phyloP scores from a whole-genome alignment of 2,797 vertebrate species.

The Tragelaphus oryx region DNA sequence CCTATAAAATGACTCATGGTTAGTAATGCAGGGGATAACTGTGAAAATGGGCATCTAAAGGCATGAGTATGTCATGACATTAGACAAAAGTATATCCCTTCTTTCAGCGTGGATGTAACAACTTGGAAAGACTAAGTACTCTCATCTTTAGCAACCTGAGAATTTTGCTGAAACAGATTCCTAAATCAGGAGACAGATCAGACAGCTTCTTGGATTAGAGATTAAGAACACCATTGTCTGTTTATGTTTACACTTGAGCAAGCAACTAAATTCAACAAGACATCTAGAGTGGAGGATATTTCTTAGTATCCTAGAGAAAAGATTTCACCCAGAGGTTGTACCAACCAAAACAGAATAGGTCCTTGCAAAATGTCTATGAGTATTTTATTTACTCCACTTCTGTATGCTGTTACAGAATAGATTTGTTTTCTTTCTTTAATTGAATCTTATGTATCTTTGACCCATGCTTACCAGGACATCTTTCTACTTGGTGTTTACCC shows the following conservation, averaged over 20 bases:
- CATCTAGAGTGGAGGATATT: conserved; percentile 1
- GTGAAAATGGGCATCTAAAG: conserved; percentile 30
- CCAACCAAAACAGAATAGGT: conserved; percentile 29
- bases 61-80: not conserved
- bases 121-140: conserved; percentile 21
- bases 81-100: not conserved
- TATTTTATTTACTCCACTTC: conserved; percentile 56
- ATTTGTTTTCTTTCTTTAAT: conserved; percentile 34
- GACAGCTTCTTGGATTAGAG: conserved; percentile 21
- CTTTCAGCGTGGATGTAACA: conserved; percentile 12
- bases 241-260: conserved; percentile 28
- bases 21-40: not conserved
- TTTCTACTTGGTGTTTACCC: conserved; percentile 37
- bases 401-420: conserved; percentile 11
- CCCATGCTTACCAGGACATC: conserved; percentile 23
- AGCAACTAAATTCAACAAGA: conserved; percentile 35
- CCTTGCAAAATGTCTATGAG: conserved; percentile 19
- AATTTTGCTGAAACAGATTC: conserved; percentile 26
- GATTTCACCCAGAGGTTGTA: conserved; percentile 33
- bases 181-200: not conserved
- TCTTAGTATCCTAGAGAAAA: conserved; percentile 21
- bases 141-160: not conserved
- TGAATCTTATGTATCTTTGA: conserved; percentile 33
- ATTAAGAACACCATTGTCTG: not conserved
- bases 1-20: not conserved